Base-by-base conservation (phyloP, 2,113 vertebrate genomes). In the Onychorhynchus coronatus region DNA sequence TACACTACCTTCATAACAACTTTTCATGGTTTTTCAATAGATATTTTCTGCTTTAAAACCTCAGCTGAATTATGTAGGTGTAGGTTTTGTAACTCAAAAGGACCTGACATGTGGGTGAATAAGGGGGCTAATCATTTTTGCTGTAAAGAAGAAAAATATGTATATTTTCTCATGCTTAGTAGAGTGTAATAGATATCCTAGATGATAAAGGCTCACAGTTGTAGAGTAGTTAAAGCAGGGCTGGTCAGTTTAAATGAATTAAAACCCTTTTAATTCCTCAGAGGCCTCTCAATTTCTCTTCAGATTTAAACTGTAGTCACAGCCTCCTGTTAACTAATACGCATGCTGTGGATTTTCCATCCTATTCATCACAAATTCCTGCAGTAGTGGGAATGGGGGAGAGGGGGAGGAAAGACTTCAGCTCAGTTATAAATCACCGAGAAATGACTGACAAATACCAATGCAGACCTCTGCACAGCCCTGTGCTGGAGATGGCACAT, bases 321-420 rank as follows among this genome's bases (percentile, higher is more conserved):
- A 95, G 81, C 65, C 91, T 88, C 55, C 73, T 85, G 91, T 85
- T 96, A 95, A 71, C 75, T 95, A 96, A 95, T 97, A 95, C 3
- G 2, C 84, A 90, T 79, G 66, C 91, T 93, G 94, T 75, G 91
- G 91, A 89, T 95, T 96, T 95, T 96, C 94, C 93, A 63, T 95
- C 86, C 85, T 97, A 85, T 95, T 85, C 81, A 95, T 97, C 92
- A 96, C 62, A 93, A 90, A 97, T 95, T 95, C 89, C 76, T 95
- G 86, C 65, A 97, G 72, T 79, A 95, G 92, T 96, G 70, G 77
- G 70, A 92, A 93, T 72, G 74, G 70, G 58, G 73, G 79, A 62
- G 28, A 44, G 47, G 31, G 49, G 44, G 13, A 83, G 37, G 65
- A 88, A 83, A 52, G 65, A 73, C 82, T 97, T 88, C 63, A 91